A percentile compares a stretch with the other conserved stretches of the same genome.
Conservation (phyloP, 1,140 invertebrate genomes). For the Lepidurus couesii region DNA sequence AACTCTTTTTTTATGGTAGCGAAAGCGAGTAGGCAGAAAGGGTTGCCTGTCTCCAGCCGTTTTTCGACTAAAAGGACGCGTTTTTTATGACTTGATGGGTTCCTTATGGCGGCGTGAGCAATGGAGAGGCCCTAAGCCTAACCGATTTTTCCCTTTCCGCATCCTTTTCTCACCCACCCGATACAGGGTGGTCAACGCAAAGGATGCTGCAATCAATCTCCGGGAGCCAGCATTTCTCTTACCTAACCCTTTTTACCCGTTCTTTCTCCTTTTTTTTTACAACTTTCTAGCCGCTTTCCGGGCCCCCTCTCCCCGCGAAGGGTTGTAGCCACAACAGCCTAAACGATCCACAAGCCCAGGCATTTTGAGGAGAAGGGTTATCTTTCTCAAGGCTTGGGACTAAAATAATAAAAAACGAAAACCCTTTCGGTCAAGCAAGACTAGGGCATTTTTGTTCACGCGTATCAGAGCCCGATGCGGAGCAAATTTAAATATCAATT, state of each 20-base stretch:
- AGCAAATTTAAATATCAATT: slow-evolving; percentile 16
- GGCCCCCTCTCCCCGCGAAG: neutral
- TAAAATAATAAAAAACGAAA: neutral
- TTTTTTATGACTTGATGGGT: slow-evolving; percentile 6
- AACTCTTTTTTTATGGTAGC: neutral
- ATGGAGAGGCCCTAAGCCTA: neutral
- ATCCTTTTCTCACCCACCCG: neutral
- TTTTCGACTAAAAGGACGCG: neutral
- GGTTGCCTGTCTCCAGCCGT: neutral
- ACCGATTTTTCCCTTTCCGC: neutral
- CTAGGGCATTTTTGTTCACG: neutral
- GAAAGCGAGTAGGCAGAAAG: neutral
- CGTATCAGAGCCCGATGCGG: slow-evolving; percentile 1
- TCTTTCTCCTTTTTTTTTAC: neutral
- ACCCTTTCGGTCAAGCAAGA: neutral
- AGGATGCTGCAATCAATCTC: neutral
- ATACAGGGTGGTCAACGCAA: neutral
- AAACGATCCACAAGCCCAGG: neutral
- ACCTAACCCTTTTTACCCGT: neutral
- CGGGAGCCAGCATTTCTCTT: neutral
- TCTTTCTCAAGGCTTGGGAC: neutral
- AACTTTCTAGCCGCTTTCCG: neutral
- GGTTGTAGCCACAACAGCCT: neutral
- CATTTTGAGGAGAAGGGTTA: neutral
- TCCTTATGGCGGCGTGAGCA: slow-evolving; percentile 3